Conservation (phyloP, 1,140 invertebrate species). For the Archivesica marissinica region DNA sequence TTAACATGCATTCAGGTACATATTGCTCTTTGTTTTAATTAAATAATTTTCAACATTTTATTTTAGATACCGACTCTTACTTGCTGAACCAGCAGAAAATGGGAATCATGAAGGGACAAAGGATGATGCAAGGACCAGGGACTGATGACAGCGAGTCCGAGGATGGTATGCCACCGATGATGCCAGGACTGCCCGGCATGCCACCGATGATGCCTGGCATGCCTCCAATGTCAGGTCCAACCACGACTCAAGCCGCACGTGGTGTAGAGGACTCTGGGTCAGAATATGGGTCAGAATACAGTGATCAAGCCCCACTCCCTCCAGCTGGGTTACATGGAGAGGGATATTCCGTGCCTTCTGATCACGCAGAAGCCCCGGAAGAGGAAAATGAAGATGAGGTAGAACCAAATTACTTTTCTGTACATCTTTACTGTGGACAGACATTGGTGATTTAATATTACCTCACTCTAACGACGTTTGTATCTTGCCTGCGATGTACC, state of each 20-base stretch:
- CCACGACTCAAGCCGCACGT: background rate
- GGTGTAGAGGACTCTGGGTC: conserved; percentile 2
- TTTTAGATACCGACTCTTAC: conserved; percentile 18
- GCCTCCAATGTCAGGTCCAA: conserved; percentile 38
- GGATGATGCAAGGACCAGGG: conserved; percentile 28
- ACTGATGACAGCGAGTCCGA: conserved; percentile 56
- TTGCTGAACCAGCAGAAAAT: conserved; percentile 40
- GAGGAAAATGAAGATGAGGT: conserved; percentile 15
- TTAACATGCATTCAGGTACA: no score
- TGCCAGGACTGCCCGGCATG: conserved; percentile 18
- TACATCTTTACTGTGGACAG: no score
- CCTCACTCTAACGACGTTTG: no score
- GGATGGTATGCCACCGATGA: conserved; percentile 1
- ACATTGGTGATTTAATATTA: no score
- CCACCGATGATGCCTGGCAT: conserved; percentile 34
- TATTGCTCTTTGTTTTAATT: background rate
- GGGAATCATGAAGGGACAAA: conserved; percentile 8
- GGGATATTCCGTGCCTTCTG: conserved; percentile 4
- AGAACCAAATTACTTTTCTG: no score
- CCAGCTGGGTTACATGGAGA: background rate
- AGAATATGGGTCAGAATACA: conserved; percentile 28
- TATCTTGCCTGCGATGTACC: no score
- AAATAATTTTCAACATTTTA: background rate
- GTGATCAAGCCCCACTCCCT: background rate
- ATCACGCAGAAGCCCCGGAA: background rate